A percentile compares a stretch with the other conserved stretches of the same genome.
Evolutionary conservation across 2,113 vertebrate genomes (phyloP).

Genomic region (Lepus americanus): DNA sequence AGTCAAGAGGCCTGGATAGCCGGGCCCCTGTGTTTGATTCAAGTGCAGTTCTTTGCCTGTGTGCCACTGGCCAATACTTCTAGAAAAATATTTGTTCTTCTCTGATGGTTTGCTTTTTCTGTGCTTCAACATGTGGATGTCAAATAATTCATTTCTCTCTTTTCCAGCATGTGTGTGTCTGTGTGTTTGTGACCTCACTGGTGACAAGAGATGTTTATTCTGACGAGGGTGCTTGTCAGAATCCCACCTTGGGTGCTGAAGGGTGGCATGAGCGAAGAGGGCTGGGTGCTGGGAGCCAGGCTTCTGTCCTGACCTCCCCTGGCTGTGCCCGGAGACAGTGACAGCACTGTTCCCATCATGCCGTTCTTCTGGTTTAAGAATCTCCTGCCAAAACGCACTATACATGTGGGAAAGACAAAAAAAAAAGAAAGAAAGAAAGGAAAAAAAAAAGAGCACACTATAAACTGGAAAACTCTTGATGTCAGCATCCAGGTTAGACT

Average conservation of each 20-base stretch:
- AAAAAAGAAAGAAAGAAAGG: not conserved
- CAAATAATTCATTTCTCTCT: not conserved
- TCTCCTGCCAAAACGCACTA: not conserved
- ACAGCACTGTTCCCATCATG: not conserved
- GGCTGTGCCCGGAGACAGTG: not conserved
- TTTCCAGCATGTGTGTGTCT: not conserved
- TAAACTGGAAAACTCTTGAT: conserved; percentile 34
- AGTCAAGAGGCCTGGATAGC: not conserved
- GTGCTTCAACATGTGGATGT: not conserved
- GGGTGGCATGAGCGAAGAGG: not conserved
- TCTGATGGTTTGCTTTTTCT: not conserved
- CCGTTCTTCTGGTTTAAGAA: not conserved
- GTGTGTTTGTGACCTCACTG: not conserved
- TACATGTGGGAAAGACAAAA: not conserved
- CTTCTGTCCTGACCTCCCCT: not conserved
- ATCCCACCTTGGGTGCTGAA: not conserved
- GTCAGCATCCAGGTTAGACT: not conserved
- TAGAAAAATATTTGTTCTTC: conserved; percentile 32
- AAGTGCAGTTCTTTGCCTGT: not conserved
- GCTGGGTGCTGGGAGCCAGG: not conserved
- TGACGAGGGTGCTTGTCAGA: not conserved
- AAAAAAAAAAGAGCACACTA: not conserved
- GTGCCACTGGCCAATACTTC: not conserved
- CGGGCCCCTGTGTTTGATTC: not conserved
- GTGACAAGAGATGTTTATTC: not conserved